These are phyloP conservation scores for Octomys mimax DNA, from an alignment of 2,797 vertebrate species.

Conservation along the genomic window DNA sequence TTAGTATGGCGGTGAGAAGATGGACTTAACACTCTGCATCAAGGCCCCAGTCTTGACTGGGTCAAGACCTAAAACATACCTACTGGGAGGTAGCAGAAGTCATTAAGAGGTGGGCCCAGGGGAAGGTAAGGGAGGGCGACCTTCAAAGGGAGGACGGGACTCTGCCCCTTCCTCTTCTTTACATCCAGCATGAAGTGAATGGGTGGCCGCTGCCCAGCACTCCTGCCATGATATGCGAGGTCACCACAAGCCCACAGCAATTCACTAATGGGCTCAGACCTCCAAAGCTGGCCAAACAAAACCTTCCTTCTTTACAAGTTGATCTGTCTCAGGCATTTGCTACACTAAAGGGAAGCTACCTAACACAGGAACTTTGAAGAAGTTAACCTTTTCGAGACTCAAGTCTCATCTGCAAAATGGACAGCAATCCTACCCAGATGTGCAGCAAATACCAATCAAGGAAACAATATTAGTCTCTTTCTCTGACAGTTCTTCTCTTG, in stretches of 20 bases:
- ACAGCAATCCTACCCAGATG: neutral
- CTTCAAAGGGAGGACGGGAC: neutral
- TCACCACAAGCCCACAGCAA: neutral
- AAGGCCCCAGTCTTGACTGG: neutral
- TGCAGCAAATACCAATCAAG: neutral
- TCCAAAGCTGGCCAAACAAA: neutral
- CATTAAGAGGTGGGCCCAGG: neutral
- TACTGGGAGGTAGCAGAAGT: neutral
- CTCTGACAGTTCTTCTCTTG: neutral
- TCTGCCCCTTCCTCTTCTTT: neutral
- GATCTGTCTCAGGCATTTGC: neutral
- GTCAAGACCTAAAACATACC: neutral
- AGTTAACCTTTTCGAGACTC: conserved; percentile 10
- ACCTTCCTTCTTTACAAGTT: neutral
- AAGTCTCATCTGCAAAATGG: neutral
- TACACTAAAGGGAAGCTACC: neutral
- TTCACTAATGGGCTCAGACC: neutral
- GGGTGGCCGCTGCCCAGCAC: neutral
- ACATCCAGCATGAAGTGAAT: neutral
- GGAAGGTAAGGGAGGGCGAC: neutral
- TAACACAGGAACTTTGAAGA: neutral
- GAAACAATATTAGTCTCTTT: neutral
- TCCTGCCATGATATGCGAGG: neutral
- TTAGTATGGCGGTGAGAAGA: neutral
- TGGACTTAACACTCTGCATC: neutral